Conservation (phyloP, 30 jellyfish, hydroid and myxozoan genomes). For the Aurelia sp. region DNA sequence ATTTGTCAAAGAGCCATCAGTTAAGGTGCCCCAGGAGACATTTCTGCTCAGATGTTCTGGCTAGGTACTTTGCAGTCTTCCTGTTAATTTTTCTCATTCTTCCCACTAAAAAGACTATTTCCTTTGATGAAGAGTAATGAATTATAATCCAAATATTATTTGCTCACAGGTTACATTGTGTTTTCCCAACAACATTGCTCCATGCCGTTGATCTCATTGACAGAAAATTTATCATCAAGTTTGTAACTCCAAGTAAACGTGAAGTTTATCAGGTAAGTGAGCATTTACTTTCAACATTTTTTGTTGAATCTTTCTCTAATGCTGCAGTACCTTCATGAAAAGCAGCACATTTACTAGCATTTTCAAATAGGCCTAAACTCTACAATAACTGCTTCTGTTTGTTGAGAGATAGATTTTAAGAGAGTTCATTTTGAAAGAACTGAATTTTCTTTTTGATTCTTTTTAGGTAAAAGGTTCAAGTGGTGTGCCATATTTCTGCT, state of each 20-base stretch:
- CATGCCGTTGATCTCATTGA: conserved; percentile 69
- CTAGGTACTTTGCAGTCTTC: too few relatives aligned
- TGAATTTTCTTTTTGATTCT: neutral
- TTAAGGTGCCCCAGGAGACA: too few relatives aligned
- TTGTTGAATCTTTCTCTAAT: neutral
- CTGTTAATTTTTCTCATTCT: too few relatives aligned
- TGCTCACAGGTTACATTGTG: conserved; percentile 43
- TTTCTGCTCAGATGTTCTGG: too few relatives aligned
- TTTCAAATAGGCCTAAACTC: too few relatives aligned
- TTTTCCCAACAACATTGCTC: conserved; percentile 58
- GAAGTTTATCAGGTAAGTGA: conserved; percentile 55
- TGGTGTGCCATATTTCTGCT: conserved; percentile 72
- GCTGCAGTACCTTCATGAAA: neutral
- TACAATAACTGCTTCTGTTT: too few relatives aligned
- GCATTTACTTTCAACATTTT: neutral
- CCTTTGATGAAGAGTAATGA: too few relatives aligned
- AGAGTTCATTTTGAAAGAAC: neutral
- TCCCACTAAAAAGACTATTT: too few relatives aligned
- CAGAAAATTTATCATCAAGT: conserved; percentile 45
- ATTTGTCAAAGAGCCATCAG: too few relatives aligned
- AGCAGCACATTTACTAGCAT: too few relatives aligned
- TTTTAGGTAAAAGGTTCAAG: conserved; percentile 75
- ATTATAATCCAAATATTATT: neutral
- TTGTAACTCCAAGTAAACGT: conserved; percentile 44
- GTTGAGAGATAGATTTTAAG: too few relatives aligned